A percentile compares a stretch with the other conserved stretches of the same genome.
phyloP scores from a whole-genome alignment of 2,888 invertebrate species.

The Euproctis similis region DNA sequence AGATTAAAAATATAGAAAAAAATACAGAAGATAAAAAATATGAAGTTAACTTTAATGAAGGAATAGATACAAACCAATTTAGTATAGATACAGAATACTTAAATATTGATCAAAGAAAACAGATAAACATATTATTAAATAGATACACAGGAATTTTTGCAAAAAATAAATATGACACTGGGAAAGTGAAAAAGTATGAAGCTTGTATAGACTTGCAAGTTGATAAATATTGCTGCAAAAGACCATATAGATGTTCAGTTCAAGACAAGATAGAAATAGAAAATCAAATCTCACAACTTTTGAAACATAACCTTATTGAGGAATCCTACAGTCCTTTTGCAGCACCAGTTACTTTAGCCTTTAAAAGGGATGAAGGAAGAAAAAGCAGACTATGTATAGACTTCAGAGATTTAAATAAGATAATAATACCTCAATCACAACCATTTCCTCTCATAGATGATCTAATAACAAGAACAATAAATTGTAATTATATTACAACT shows the following conservation, averaged over 20 bases:
- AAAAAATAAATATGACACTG: conserved; percentile 17
- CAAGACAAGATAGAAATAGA: conserved; percentile 18
- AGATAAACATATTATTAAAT: not conserved
- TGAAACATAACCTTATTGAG: conserved; percentile 14
- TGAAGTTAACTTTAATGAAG: no score
- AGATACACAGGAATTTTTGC: conserved; percentile 2
- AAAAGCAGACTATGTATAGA: no score
- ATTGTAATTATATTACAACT: conserved; percentile 29
- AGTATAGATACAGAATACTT: not conserved
- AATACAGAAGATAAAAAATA: no score
- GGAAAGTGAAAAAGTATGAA: conserved; percentile 4
- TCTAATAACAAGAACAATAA: conserved; percentile 26
- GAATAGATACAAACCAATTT: not conserved
- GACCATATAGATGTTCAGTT: conserved; percentile 15
- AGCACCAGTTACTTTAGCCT: conserved; percentile 18
- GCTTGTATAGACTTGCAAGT: conserved; percentile 4
- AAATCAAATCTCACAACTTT: conserved; percentile 11
- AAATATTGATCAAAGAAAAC: not conserved
- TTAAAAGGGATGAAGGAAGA: conserved; percentile 18
- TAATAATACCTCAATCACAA: no score
- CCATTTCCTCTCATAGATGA: conserved; percentile 25
- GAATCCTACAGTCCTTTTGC: conserved; percentile 22
- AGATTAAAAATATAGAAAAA: no score
- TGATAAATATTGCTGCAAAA: conserved; percentile 16
- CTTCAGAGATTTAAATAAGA: no score